Evolutionary conservation across 2,888 invertebrate species (phyloP).

Genomic region (Aphrophora alni): DNA sequence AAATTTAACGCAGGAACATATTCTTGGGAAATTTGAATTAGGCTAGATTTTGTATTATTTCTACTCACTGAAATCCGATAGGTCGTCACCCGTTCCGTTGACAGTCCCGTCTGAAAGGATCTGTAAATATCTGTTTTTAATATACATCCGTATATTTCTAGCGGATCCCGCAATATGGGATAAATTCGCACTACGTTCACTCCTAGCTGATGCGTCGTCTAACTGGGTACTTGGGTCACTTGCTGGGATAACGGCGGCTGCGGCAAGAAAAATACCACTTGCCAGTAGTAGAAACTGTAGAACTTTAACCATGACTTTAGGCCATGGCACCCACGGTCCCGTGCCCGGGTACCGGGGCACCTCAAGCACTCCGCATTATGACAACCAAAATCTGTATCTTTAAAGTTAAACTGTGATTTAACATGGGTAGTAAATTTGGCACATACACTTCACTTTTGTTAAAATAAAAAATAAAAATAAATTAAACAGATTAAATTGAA

Average conservation of each 20-base stretch:
- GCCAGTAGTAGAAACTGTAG: slow-evolving; percentile 19
- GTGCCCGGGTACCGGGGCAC: not conserved
- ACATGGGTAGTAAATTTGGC: not conserved
- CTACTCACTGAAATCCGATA: slow-evolving; percentile 86
- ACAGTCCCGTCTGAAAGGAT: slow-evolving; percentile 84
- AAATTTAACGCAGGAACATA: no score
- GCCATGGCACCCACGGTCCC: slow-evolving; percentile 22
- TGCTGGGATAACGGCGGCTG: slow-evolving; percentile 53
- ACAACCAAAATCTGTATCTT: no score
- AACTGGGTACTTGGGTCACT: slow-evolving; percentile 50
- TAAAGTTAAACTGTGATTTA: no score
- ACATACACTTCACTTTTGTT: not conserved
- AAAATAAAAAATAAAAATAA: not conserved
- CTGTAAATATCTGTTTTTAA: slow-evolving; percentile 83
- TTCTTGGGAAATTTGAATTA: no score
- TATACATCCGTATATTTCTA: slow-evolving; percentile 82
- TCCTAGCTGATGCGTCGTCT: slow-evolving; percentile 61
- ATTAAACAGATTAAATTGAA: no score
- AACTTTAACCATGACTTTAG: slow-evolving; percentile 29
- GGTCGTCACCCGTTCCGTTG: slow-evolving; percentile 81
- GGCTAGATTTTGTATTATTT: no score
- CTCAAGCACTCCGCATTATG: not conserved
- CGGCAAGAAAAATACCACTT: slow-evolving; percentile 19
- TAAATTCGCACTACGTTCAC: slow-evolving; percentile 80
- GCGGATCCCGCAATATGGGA: slow-evolving; percentile 81